Conservation (phyloP, 2,797 vertebrate genomes). For the Falco peregrinus region DNA sequence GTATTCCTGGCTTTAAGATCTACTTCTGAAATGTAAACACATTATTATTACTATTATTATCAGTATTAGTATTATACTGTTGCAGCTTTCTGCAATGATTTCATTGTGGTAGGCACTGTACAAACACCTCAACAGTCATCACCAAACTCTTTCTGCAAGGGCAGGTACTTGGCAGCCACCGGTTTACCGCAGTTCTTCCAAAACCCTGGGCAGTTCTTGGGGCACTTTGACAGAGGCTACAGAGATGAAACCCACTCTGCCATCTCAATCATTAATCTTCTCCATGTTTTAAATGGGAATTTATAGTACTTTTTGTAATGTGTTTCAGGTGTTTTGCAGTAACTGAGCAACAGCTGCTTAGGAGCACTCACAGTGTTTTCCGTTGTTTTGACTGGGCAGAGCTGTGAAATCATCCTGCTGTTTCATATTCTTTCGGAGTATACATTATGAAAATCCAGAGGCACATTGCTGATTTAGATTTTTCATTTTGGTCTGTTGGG, state of each 20-base stretch:
- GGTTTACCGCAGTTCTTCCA: neutral
- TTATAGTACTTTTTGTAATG: neutral
- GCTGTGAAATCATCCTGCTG: neutral
- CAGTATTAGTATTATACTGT: neutral
- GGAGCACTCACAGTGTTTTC: constrained; percentile 34
- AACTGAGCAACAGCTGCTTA: constrained; percentile 38
- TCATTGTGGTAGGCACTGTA: neutral
- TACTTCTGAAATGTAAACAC: neutral
- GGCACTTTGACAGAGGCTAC: neutral
- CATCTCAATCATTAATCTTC: neutral
- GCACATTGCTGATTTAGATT: neutral
- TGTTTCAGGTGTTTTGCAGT: constrained; percentile 45
- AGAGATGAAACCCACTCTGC: neutral
- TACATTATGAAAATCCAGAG: neutral
- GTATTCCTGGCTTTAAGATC: neutral
- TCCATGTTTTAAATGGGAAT: neutral
- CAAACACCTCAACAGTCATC: neutral
- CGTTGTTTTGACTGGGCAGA: constrained; percentile 55
- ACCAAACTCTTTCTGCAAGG: neutral
- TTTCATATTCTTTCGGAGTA: neutral
- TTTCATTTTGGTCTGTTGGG: neutral
- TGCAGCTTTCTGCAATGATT: neutral
- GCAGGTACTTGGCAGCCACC: neutral
- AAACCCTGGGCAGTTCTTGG: neutral
- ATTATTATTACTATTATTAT: neutral